phyloP scores from a whole-genome alignment of 2,113 vertebrate species.

The Brachyhypopomus gauderio region DNA sequence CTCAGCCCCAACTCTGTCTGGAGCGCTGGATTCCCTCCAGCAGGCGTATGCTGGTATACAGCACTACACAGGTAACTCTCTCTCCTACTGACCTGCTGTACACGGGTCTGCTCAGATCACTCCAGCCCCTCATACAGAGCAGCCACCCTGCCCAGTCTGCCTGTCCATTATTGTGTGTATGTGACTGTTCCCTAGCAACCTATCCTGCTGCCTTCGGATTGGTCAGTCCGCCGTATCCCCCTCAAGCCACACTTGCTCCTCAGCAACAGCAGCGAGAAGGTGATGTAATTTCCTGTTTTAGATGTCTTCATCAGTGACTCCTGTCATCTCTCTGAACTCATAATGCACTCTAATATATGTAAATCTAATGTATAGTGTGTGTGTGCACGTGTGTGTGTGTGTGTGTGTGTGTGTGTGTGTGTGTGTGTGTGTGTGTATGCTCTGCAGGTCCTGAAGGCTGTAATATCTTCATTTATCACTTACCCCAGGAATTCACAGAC shows the following conservation, averaged over 20 bases:
- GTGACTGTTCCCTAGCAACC: slow-evolving; percentile 73
- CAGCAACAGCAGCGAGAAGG: slow-evolving; percentile 89
- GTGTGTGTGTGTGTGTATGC: slow-evolving; percentile 10
- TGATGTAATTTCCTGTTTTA: slow-evolving; percentile 68
- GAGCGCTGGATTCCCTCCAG: slow-evolving; percentile 83
- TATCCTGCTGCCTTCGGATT: slow-evolving; percentile 90
- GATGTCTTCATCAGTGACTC: slow-evolving; percentile 11
- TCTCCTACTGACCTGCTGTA: no score
- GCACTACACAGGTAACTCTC: slow-evolving; percentile 68
- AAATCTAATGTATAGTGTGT: no score
- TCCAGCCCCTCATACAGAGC: no score
- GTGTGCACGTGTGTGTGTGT: background rate
- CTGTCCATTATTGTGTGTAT: slow-evolving; percentile 34
- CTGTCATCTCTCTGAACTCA: no score
- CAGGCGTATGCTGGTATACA: slow-evolving; percentile 92
- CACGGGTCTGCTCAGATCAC: no score
- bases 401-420: background rate
- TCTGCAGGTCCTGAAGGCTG: slow-evolving; percentile 85
- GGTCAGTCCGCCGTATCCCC: slow-evolving; percentile 85
- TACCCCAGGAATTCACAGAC: slow-evolving; percentile 96
- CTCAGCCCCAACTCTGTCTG: slow-evolving; percentile 85
- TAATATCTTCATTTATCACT: slow-evolving; percentile 98
- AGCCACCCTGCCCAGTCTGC: slow-evolving; percentile 52
- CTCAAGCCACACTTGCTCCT: slow-evolving; percentile 83
- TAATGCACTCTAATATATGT: no score